Evolutionary conservation across 2,113 vertebrate genomes (phyloP).

Genomic region (Eurystomus gularis): DNA sequence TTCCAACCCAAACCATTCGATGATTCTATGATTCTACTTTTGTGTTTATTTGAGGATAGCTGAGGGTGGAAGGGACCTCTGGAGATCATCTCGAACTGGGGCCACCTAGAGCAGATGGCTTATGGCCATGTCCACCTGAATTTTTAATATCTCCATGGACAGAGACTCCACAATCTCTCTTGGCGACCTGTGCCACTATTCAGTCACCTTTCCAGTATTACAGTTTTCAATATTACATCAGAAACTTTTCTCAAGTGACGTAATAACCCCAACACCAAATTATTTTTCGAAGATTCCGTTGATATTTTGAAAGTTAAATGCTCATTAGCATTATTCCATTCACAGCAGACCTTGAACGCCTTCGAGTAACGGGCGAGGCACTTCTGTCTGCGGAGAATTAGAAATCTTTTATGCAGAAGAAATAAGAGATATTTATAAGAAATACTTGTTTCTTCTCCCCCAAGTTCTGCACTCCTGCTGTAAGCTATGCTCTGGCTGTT

Average conservation of each 20-base stretch:
- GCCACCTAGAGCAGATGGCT: not conserved
- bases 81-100: not conserved
- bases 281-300: not conserved
- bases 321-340: not conserved
- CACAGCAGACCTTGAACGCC: not conserved
- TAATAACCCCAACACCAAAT: not conserved
- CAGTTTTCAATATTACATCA: rapidly evolving
- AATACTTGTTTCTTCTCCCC: not conserved
- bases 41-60: not conserved
- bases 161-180: not conserved
- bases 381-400: not conserved
- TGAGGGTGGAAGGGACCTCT: not conserved
- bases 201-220: rapidly evolving
- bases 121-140: rapidly evolving
- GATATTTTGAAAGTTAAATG: not conserved
- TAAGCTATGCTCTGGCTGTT: not conserved
- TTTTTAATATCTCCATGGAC: rapidly evolving
- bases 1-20: no score
- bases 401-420: not conserved
- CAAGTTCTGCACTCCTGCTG: not conserved
- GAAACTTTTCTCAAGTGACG: not conserved
- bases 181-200: not conserved
- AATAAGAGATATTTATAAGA: no score
- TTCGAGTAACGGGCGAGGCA: not conserved
- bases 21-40: no score